Conservation (phyloP, 2,113 vertebrate species). For the Syngnathus typhle region DNA sequence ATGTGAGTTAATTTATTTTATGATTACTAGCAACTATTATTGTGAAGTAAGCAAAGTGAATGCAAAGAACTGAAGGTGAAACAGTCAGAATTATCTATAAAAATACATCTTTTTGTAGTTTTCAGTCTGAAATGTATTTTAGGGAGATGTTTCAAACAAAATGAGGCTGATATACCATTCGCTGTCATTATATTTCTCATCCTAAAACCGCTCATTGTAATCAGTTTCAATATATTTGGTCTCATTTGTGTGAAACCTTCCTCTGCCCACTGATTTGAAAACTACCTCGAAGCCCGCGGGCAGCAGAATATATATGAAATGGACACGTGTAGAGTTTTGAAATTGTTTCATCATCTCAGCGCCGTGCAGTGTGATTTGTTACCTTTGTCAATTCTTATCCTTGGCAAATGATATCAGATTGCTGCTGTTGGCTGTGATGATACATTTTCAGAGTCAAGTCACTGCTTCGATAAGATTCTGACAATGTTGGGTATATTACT, state of each 20-base stretch:
- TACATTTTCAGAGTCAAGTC: conserved; percentile 28
- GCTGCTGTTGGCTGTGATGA: conserved; percentile 13
- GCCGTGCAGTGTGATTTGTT: conserved; percentile 20
- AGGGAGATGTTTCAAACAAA: conserved; percentile 3
- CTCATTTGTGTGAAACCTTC: background rate
- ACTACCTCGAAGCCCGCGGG: background rate
- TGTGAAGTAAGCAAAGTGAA: background rate
- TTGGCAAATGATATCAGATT: conserved; percentile 30
- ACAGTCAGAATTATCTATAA: background rate
- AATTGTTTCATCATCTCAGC: conserved; percentile 31
- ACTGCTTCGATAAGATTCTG: conserved; percentile 1
- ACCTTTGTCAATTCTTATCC: conserved; percentile 22
- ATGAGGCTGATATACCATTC: background rate
- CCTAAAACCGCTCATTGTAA: background rate
- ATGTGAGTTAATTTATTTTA: too few species aligned
- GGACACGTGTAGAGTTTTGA: conserved; percentile 18
- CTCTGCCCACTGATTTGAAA: conserved; percentile 18
- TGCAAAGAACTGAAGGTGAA: background rate
- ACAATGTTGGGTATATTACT: background rate
- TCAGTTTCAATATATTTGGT: background rate
- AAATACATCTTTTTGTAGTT: background rate
- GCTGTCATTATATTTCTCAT: conserved; percentile 2
- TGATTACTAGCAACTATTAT: background rate
- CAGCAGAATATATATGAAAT: conserved; percentile 17
- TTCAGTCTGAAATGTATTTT: background rate